phyloP scores from a whole-genome alignment of 2,113 vertebrate species.

The Lepisosteus osseus region DNA sequence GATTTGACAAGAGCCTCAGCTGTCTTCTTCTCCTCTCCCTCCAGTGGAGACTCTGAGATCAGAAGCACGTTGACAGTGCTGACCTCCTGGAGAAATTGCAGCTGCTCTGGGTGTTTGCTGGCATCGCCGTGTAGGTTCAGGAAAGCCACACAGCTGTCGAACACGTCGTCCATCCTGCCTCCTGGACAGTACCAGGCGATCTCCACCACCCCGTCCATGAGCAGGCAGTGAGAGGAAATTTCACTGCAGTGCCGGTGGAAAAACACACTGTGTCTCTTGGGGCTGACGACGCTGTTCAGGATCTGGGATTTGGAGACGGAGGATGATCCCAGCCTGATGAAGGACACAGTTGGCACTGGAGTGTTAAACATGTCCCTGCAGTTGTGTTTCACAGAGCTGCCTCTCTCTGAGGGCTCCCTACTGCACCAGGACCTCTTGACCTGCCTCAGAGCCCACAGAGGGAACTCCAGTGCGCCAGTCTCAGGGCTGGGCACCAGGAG shows the following conservation, averaged over 20 bases:
- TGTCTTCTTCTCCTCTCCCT: slow-evolving; percentile 15
- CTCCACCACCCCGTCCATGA: slow-evolving; percentile 49
- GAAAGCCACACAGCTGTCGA: slow-evolving; percentile 44
- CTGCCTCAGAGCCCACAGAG: slow-evolving; percentile 44
- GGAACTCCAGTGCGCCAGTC: slow-evolving; percentile 40
- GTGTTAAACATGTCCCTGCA: too few species aligned
- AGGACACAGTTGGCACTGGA: slow-evolving; percentile 35
- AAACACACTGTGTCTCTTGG: slow-evolving; percentile 44
- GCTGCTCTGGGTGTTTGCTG: slow-evolving; percentile 34
- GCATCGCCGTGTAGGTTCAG: slow-evolving; percentile 50
- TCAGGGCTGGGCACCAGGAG: slow-evolving; percentile 37
- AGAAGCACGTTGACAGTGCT: slow-evolving; percentile 19
- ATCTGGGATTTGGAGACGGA: slow-evolving; percentile 54
- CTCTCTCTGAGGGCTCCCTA: not conserved
- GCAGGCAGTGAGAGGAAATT: slow-evolving; percentile 30
- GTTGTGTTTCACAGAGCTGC: not conserved
- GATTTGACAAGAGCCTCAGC: slow-evolving; percentile 22
- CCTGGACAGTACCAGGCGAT: slow-evolving; percentile 54
- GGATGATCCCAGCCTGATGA: slow-evolving; percentile 44
- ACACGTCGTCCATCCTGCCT: slow-evolving; percentile 24
- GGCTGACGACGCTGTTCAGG: slow-evolving; percentile 45
- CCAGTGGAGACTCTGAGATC: not conserved
- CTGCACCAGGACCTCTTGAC: slow-evolving; percentile 42
- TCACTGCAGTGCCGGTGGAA: slow-evolving; percentile 41
- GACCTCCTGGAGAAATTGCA: slow-evolving; percentile 34